Conservation (phyloP, 1,140 invertebrate species). For the Drosophila micromelanica region DNA sequence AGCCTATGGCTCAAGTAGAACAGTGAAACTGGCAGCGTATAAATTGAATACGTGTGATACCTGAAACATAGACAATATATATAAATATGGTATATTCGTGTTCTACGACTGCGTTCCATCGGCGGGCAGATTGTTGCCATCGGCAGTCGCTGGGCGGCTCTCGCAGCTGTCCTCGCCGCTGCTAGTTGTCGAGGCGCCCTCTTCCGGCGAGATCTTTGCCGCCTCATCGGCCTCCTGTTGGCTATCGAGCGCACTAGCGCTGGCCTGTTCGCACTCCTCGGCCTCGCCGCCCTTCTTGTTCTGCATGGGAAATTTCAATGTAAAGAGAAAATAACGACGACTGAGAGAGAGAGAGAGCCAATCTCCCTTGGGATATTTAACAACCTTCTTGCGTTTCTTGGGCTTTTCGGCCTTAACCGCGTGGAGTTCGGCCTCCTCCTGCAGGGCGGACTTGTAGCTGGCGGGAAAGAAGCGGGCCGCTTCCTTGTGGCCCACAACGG, state of each 20-base stretch:
- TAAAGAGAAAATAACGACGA: too few species aligned
- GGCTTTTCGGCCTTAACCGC: slow-evolving; percentile 71
- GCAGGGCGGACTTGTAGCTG: slow-evolving; percentile 85
- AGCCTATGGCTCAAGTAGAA: too few species aligned
- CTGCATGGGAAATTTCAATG: slow-evolving; percentile 7
- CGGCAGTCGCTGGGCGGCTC: slow-evolving; percentile 69
- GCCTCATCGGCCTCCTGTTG: slow-evolving; percentile 60
- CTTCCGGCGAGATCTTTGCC: slow-evolving; percentile 66
- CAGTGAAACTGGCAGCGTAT: too few species aligned
- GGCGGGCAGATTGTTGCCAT: slow-evolving; percentile 52
- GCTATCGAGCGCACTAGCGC: slow-evolving; percentile 34
- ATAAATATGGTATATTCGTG: neutral
- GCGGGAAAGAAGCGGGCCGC: slow-evolving; percentile 87
- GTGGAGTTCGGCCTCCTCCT: slow-evolving; percentile 69
- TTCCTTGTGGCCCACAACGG: slow-evolving; percentile 86
- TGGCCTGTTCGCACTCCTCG: slow-evolving; percentile 42
- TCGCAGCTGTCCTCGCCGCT: slow-evolving; percentile 77
- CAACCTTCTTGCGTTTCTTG: slow-evolving; percentile 70
- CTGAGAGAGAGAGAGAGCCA: too few species aligned
- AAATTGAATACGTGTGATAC: too few species aligned
- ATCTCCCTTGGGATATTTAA: neutral
- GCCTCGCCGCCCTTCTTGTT: slow-evolving; percentile 67
- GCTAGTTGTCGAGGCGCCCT: slow-evolving; percentile 69
- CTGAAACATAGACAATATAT: too few species aligned
- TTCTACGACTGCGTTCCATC: slow-evolving; percentile 17